phyloP scores from a whole-genome alignment of 2,797 vertebrate genomes.

The Myotis daubentonii region DNA sequence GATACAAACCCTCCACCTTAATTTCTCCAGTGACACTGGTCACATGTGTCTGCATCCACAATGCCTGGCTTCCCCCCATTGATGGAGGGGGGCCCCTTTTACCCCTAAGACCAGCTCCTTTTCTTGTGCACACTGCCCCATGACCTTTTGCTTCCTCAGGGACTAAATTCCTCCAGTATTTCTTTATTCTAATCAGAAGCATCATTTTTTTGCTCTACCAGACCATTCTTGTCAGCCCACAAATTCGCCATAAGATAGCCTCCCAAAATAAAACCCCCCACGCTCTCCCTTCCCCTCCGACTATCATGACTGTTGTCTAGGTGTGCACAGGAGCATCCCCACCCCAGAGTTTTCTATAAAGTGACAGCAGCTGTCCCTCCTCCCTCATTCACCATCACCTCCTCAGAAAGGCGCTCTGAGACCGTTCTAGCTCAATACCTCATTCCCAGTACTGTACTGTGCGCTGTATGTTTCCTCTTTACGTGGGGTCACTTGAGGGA shows the following conservation, averaged over 20 bases:
- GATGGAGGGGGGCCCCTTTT: neutral
- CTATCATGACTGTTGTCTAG: neutral
- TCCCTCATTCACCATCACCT: neutral
- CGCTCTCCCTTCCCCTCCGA: no score
- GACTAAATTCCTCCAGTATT: fast-evolving
- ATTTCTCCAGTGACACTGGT: fast-evolving
- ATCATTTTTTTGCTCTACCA: neutral
- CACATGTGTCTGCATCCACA: neutral
- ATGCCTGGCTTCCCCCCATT: neutral
- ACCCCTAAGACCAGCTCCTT: neutral
- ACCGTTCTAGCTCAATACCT: fast-evolving
- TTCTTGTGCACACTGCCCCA: no score
- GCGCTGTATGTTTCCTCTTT: fast-evolving
- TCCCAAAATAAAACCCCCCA: neutral
- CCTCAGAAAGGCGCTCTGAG: neutral
- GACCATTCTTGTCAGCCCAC: neutral
- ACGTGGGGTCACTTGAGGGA: neutral
- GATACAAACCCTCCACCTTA: no score
- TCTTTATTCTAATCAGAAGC: no score
- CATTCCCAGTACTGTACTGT: no score
- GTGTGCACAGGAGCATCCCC: neutral
- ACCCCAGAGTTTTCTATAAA: no score
- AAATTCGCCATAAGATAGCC: neutral
- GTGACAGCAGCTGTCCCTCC: no score
- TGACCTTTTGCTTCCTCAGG: neutral